These are phyloP conservation scores for Caenorhabditis sp. DNA, from an alignment of 2,888 invertebrate genomes.

Conservation along the genomic window DNA sequence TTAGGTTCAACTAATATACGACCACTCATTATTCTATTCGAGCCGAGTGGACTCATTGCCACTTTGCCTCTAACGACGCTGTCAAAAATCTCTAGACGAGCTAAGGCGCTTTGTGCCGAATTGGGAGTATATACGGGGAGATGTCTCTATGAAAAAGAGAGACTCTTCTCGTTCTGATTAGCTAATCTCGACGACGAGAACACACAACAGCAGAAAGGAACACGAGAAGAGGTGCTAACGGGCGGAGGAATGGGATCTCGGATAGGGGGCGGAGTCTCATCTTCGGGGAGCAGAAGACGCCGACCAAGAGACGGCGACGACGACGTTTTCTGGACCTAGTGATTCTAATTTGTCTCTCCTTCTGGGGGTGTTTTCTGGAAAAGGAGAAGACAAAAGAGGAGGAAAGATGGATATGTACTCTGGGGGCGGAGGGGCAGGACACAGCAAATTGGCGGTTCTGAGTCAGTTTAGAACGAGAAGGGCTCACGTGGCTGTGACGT, in stretches of 20 bases:
- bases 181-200: conserved; percentile 16
- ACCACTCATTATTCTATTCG: no score
- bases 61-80: no score
- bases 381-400: background rate
- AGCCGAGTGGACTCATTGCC: no score
- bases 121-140: no score
- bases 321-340: conserved; percentile 26
- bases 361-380: background rate
- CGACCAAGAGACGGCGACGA: background rate
- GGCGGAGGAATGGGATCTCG: conserved; percentile 3
- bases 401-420: conserved; percentile 24
- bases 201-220: background rate
- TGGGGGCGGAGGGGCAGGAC: no score
- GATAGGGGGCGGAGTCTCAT: background rate
- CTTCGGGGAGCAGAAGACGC: no score
- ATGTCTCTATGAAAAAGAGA: background rate
- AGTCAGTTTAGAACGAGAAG: background rate
- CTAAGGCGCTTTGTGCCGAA: background rate
- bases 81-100: background rate
- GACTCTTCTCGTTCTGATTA: conserved; percentile 8
- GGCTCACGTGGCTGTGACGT: background rate
- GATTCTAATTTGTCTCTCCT: conserved; percentile 32
- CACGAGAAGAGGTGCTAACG: background rate
- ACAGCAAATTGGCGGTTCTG: conserved; percentile 4
- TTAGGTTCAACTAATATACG: no score